Percentiles rank a stretch among this genome's conserved stretches.
Evolutionary conservation across 35 echinoderm and acorn worm genomes (phyloP).

Genomic region (Strongylocentrotus purpuratus): DNA sequence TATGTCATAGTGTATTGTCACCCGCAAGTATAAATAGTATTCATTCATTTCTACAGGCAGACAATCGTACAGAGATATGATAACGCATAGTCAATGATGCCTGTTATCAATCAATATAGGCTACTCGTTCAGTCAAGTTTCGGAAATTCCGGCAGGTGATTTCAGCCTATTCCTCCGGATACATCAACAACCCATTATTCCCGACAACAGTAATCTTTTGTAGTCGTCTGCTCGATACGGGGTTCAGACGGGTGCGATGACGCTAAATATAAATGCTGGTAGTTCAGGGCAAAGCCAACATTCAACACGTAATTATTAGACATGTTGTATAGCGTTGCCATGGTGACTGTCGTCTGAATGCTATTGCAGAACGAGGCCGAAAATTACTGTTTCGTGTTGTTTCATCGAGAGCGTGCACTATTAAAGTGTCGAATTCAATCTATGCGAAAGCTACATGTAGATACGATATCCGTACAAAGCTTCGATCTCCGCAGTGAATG

Average conservation of each 20-base stretch:
- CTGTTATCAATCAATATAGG: background rate
- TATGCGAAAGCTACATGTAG: too few relatives aligned
- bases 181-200: background rate
- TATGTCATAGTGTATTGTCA: background rate
- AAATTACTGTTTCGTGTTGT: background rate
- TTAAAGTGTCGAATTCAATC: too few relatives aligned
- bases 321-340: background rate
- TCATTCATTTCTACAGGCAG: background rate
- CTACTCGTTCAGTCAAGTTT: background rate
- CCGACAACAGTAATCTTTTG: background rate
- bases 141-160: background rate
- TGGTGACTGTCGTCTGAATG: background rate
- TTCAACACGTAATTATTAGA: background rate
- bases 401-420: too few relatives aligned
- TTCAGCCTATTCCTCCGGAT: background rate
- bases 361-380: background rate
- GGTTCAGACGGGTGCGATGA: background rate
- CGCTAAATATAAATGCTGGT: background rate
- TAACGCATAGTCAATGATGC: background rate
- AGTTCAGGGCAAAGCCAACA: background rate
- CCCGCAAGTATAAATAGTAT: background rate
- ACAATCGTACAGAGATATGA: background rate
- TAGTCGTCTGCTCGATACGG: background rate
- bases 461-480: too few relatives aligned
- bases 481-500: too few relatives aligned